These are phyloP conservation scores for Oenanthe oenanthe DNA, from an alignment of 2,113 vertebrate species.

Conservation along the genomic window DNA sequence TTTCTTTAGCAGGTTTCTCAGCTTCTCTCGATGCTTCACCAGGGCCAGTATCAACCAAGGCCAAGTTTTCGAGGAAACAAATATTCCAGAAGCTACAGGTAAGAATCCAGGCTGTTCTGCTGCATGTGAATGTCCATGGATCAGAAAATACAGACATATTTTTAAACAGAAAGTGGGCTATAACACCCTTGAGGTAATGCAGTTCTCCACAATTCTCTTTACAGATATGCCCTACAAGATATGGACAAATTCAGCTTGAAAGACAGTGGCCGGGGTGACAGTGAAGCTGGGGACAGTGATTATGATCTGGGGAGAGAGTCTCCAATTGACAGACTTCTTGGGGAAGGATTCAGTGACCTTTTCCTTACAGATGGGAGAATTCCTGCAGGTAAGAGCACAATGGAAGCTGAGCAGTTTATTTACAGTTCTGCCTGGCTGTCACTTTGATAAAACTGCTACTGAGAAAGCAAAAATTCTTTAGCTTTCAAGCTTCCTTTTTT, in stretches of 20 bases:
- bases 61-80: constrained; percentile 99
- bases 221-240: constrained; percentile 94
- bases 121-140: fast-evolving
- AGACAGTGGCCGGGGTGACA: constrained; percentile 97
- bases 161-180: background rate
- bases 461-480: constrained; percentile 35
- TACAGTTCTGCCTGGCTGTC: constrained; percentile 47
- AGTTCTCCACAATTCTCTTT: constrained; percentile 37
- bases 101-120: constrained; percentile 56
- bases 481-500: constrained; percentile 21
- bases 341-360: constrained; percentile 95
- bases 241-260: constrained; percentile 99
- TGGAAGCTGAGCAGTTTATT: constrained; percentile 40
- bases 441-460: background rate
- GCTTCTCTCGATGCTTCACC: constrained; percentile 99
- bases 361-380: constrained; percentile 91
- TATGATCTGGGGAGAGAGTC: constrained; percentile 97
- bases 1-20: constrained; percentile 96
- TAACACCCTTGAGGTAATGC: background rate
- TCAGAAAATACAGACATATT: background rate
- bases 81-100: constrained; percentile 99
- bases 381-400: constrained; percentile 88
- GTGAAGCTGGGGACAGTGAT: constrained; percentile 98
- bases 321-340: constrained; percentile 92
- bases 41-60: constrained; percentile 98